Conservation (phyloP, 2,797 vertebrate species). For the Cyprinella venusta region DNA sequence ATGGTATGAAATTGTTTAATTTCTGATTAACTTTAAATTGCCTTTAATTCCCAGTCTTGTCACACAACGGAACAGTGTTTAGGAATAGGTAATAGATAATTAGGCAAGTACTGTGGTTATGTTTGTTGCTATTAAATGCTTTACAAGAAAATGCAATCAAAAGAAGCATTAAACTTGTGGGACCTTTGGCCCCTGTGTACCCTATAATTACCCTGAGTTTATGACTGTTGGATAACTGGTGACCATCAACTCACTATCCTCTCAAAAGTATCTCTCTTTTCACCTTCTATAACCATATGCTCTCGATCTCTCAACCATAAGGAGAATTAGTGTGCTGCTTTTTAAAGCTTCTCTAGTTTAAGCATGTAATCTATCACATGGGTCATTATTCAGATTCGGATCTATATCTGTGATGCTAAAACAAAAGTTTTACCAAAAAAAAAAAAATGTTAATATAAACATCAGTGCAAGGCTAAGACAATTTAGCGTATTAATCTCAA, state of each 20-base stretch:
- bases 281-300: not conserved
- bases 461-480: not conserved
- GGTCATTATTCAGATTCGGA: not conserved
- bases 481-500: not conserved
- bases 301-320: not conserved
- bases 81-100: not conserved
- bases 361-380: slow-evolving; percentile 2
- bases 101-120: not conserved
- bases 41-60: not conserved
- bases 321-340: not conserved
- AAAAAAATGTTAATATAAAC: not conserved
- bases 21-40: not conserved
- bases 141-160: slow-evolving; percentile 2
- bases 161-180: not conserved
- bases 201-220: not conserved
- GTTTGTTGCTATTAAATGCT: not conserved
- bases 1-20: no score
- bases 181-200: not conserved
- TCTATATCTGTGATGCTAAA: not conserved
- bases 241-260: not conserved
- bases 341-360: slow-evolving; percentile 14
- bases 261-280: not conserved
- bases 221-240: not conserved
- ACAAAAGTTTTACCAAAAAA: not conserved
- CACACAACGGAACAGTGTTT: not conserved